Base-by-base conservation (phyloP, 1,140 invertebrate genomes). In the Drosophila rufa region DNA sequence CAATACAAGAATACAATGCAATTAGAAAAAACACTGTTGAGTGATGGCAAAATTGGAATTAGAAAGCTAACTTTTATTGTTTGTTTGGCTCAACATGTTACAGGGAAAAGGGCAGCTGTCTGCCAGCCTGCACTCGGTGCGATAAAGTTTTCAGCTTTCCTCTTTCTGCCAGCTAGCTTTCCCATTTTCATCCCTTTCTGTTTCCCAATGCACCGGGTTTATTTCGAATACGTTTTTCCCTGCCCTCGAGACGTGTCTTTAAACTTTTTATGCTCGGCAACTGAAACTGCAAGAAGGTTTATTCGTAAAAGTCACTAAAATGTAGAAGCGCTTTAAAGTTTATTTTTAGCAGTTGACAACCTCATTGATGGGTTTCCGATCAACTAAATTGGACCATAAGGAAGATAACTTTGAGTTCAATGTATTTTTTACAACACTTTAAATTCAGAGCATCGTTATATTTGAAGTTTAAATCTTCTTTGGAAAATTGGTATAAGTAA, bases 141-240 rank as follows among this genome's bases (percentile, higher is more conserved):
- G 74, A 69, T 77, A 61, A 77, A 61, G 50, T 50, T 59, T 77
- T 53, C 43, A 60, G 55, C 30, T 50, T 55, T 78, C 11, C 51
- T 11, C 50, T 59, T 47, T 27, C 40, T 22, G 7, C 12, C 47
- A 38, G 6, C 43, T 25, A 22, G 50, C 19, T 73, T 40, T 38
- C 12, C 12, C 27, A 27, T 40, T 38, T 30, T 38, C 53, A 22
- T 55, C 9, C n/a, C 19, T 17, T 55, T 0, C 15, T 5, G 22
- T 55, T 55, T 55, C 11, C 19, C 33, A 51, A 36, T 55, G 48
- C 43, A 66, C 50, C 30, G 36, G 55, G 17, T 14, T 62, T 42
- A 66, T 74, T 65, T 62, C 70, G 47, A 61, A 73, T 64, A 64
- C 61, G n/a, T 61, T 57, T 71, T 56, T 8, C 59, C 58, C 59